phyloP scores from a whole-genome alignment of 2,888 invertebrate species.

The Eustalomyia histrio region DNA sequence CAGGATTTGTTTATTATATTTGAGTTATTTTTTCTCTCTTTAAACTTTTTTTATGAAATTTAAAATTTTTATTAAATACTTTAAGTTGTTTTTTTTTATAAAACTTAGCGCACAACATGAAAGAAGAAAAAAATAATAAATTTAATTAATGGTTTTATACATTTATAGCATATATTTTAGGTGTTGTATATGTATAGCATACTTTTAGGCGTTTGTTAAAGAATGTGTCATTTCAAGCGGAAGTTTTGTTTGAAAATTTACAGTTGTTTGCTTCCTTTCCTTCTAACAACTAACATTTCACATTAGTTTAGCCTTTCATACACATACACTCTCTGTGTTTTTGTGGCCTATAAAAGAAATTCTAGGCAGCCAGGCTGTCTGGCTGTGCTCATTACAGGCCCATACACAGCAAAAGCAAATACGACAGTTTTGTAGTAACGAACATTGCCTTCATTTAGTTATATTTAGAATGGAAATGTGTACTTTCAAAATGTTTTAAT shows the following conservation, averaged over 20 bases:
- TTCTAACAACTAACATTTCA: conserved; percentile 38
- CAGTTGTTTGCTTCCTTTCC: conserved; percentile 46
- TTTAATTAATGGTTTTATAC: conserved; percentile 43
- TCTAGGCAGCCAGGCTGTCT: conserved; percentile 60
- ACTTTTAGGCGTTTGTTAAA: conserved; percentile 52
- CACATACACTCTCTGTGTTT: neutral
- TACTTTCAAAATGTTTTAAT: neutral
- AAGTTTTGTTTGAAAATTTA: conserved; percentile 47
- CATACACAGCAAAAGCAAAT: conserved; percentile 8
- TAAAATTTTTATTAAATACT: conserved; percentile 30
- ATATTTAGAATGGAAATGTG: conserved; percentile 3
- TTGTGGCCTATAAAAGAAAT: conserved; percentile 33
- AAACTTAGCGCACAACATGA: neutral
- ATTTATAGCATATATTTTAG: conserved; percentile 47
- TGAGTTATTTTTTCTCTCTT: neutral
- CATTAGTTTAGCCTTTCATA: conserved; percentile 17
- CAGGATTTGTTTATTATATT: conserved; percentile 22
- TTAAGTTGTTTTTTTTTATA: conserved; percentile 7
- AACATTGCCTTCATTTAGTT: conserved; percentile 29
- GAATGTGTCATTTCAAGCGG: conserved; percentile 56
- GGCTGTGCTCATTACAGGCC: conserved; percentile 52
- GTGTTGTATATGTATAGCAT: conserved; percentile 51
- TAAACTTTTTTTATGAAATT: conserved; percentile 18
- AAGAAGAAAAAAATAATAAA: conserved; percentile 15
- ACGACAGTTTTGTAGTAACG: conserved; percentile 26